A percentile compares a stretch with the other conserved stretches of the same genome.
These are phyloP conservation scores for Laticauda colubrina DNA, from an alignment of 2,113 vertebrate genomes.

Conservation along the genomic window DNA sequence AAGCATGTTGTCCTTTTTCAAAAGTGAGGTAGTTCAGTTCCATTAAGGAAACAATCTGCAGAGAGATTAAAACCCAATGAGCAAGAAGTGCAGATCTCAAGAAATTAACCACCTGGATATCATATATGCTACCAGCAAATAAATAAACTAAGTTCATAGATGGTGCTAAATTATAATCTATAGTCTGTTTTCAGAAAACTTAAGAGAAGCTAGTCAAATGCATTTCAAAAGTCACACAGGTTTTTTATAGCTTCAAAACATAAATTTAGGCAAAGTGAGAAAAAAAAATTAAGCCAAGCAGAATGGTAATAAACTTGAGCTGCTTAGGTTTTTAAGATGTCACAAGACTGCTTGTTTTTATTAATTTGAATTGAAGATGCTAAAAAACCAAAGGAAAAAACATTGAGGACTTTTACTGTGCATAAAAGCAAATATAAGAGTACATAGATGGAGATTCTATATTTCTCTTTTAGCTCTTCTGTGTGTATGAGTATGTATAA, in stretches of 20 bases:
- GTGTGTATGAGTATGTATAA: constrained; percentile 49
- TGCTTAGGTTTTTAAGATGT: not conserved
- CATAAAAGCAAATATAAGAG: constrained; percentile 9
- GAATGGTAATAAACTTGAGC: not conserved
- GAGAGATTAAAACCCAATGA: constrained; percentile 19
- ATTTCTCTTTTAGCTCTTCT: not conserved
- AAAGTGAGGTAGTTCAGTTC: constrained; percentile 69
- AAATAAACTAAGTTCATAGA: not conserved
- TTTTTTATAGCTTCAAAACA: not conserved
- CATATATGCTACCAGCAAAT: constrained; percentile 8
- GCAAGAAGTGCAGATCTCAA: constrained; percentile 13
- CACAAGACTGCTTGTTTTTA: not conserved
- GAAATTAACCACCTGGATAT: not conserved
- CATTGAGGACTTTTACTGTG: not conserved
- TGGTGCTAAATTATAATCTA: not conserved
- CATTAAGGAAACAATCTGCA: constrained; percentile 86
- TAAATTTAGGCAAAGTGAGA: not conserved
- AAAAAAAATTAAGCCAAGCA: not conserved
- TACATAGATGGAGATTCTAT: not conserved
- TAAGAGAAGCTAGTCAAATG: not conserved
- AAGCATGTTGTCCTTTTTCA: constrained; percentile 69
- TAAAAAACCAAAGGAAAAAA: not conserved
- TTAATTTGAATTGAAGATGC: not conserved
- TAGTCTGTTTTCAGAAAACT: not conserved
- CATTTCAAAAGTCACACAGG: not conserved